A percentile compares a stretch with the other conserved stretches of the same genome.
Conservation (phyloP, 2,888 invertebrate genomes). For the Rhagonycha lutea region DNA sequence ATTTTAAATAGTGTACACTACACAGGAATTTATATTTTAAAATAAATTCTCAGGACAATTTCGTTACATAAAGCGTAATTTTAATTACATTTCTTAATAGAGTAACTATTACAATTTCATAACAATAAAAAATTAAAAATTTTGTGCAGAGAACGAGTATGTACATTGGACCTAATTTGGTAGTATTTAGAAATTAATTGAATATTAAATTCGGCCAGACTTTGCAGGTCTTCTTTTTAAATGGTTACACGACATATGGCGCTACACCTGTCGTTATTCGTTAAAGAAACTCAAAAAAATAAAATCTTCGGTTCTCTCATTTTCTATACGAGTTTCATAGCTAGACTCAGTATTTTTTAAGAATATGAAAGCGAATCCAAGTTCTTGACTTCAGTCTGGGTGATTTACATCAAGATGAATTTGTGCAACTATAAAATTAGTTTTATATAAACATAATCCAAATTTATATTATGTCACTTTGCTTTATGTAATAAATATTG, state of each 20-base stretch:
- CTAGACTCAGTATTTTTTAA: not conserved
- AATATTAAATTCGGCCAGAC: not conserved
- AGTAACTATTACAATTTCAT: not conserved
- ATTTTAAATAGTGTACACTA: not conserved
- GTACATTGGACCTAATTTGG: not conserved
- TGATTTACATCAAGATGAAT: not conserved
- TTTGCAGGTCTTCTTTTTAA: not conserved
- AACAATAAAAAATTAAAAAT: not conserved
- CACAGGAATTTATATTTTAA: slow-evolving; percentile 2
- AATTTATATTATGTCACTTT: not conserved
- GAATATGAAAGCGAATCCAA: not conserved
- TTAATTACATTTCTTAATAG: not conserved
- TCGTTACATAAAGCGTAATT: not conserved
- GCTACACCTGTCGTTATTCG: not conserved
- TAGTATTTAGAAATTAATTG: not conserved
- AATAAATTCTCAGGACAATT: not conserved
- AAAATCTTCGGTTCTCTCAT: not conserved
- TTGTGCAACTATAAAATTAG: not conserved
- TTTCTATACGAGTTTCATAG: not conserved
- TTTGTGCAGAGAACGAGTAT: not conserved
- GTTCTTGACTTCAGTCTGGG: not conserved
- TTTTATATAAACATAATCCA: not conserved
- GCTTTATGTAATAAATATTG: not conserved
- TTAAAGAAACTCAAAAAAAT: not conserved
- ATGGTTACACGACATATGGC: not conserved